phyloP scores from a whole-genome alignment of 1,140 invertebrate genomes.

The Drosophila simulans region DNA sequence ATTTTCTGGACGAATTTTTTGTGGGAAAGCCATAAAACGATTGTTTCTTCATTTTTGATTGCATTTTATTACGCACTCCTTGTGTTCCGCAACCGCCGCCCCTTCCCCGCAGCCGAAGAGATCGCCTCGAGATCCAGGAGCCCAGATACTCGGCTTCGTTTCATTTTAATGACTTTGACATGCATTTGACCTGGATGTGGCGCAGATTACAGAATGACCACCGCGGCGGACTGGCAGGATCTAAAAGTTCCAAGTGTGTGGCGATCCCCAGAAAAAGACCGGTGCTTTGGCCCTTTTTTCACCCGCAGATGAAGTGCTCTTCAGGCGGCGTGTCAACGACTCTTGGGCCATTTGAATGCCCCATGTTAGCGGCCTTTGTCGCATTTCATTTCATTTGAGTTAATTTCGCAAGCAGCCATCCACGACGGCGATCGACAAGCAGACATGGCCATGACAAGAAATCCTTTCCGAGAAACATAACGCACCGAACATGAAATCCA shows the following conservation, averaged over 20 bases:
- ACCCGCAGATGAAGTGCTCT: slow-evolving; percentile 13
- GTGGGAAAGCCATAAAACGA: slow-evolving; percentile 64
- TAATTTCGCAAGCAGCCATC: slow-evolving; percentile 50
- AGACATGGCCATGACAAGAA: slow-evolving; percentile 80
- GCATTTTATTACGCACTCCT: slow-evolving; percentile 61
- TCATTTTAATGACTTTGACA: slow-evolving; percentile 75
- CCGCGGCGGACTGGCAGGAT: slow-evolving; percentile 49
- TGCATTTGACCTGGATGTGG: slow-evolving; percentile 57
- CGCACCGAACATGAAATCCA: slow-evolving; percentile 76
- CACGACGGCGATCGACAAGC: slow-evolving; percentile 28
- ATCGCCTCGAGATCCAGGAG: slow-evolving; percentile 45
- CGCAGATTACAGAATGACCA: slow-evolving; percentile 44
- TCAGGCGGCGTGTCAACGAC: slow-evolving; percentile 49
- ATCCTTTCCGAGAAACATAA: slow-evolving; percentile 82
- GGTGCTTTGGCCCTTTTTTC: background rate
- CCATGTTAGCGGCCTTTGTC: slow-evolving; percentile 63
- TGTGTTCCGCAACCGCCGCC: slow-evolving; percentile 21
- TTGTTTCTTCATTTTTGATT: slow-evolving; percentile 59
- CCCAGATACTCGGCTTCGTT: slow-evolving; percentile 31
- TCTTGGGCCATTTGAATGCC: slow-evolving; percentile 75
- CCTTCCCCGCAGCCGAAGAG: slow-evolving; percentile 22
- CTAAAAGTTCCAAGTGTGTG: slow-evolving; percentile 4
- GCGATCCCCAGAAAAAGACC: slow-evolving; percentile 3
- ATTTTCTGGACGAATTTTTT: slow-evolving; percentile 43
- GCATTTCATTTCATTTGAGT: slow-evolving; percentile 57